Evolutionary conservation across 2,113 vertebrate genomes (phyloP), one percentile per base, ranked within the genome.

Genomic region (Oplegnathus fasciatus): DNA sequence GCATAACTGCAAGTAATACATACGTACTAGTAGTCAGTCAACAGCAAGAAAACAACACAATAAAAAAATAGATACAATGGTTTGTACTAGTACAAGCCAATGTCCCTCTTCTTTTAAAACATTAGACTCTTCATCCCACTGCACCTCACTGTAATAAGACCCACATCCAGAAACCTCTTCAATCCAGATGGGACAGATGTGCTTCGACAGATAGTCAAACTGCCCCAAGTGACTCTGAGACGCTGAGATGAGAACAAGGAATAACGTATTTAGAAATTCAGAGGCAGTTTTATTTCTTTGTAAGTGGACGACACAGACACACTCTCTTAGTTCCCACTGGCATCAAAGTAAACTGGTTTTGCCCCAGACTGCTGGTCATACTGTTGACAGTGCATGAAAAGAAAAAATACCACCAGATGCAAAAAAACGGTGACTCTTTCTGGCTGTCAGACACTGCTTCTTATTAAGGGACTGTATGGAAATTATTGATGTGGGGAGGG

Each of bases 181-280:
- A 7, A 58, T 61, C 71, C 86, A 88, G 86, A 88, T 84, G 77
- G 58, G 65, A 65, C 72, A 84, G 54, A 88, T 78, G 73, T 76
- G 52, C 28, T 48, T 66, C n/a, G 54, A 55, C 15, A 0, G n/a
- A 42, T 7, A 30, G 26, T 30, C 17, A 67, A 50, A 22, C 66
- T 22, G 14, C 71, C n/a, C 24, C 32, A 75, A 24, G 61, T n/a
- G 20, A 28, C 57, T 55, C 5, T 48, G 46, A 48, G 30, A 69
- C 2, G 24, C 5, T 82, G 54, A 67, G 34, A 67, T 66, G 44
- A 77, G 73, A 72, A 40, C 44, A 58, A 62, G 26, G 48, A 30
- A 50, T 6, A 32, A 1, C 2, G 2, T 48, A 5, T 67, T 67
- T 9, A 18, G 42, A 46, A 9, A 26, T 66, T 66, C 24, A 30